Conservation (phyloP, 2,113 vertebrate genomes). For the Fregata magnificens region DNA sequence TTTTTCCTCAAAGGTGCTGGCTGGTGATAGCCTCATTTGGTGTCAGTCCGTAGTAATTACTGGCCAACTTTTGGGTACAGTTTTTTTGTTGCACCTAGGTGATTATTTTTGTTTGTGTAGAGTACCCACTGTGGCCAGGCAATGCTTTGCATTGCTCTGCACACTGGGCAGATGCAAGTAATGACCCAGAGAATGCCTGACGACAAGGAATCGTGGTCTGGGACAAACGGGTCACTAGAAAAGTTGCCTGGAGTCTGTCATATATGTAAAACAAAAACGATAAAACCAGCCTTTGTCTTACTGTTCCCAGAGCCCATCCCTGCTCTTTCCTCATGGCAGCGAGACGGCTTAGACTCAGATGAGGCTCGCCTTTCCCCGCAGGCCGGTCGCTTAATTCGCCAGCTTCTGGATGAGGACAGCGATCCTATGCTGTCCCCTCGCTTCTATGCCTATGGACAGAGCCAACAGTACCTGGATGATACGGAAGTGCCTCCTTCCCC, state of each 20-base stretch:
- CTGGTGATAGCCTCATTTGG: neutral
- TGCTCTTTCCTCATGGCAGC: conserved; percentile 84
- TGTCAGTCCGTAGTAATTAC: neutral
- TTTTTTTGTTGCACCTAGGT: neutral
- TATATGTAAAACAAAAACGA: neutral
- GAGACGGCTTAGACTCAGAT: conserved; percentile 82
- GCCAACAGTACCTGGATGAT: conserved; percentile 93
- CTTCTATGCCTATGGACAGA: conserved; percentile 91
- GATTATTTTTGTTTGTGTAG: neutral
- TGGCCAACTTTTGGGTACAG: neutral
- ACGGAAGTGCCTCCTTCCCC: conserved; percentile 97
- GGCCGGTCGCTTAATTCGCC: conserved; percentile 86
- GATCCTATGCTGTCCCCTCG: conserved; percentile 97
- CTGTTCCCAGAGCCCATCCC: conserved; percentile 83
- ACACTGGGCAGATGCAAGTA: neutral
- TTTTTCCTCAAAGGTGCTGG: neutral
- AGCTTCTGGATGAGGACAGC: conserved; percentile 89
- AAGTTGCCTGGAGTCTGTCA: neutral
- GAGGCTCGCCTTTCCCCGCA: conserved; percentile 90
- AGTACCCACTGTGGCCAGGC: neutral
- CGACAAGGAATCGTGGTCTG: neutral
- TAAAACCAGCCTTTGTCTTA: conserved; percentile 23
- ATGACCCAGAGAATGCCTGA: neutral
- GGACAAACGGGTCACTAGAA: neutral
- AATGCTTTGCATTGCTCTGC: neutral